Evolutionary conservation across 2,113 vertebrate species (phyloP), one percentile per base, ranked within the genome.

Genomic region (Corythoichthys haematopterus): DNA sequence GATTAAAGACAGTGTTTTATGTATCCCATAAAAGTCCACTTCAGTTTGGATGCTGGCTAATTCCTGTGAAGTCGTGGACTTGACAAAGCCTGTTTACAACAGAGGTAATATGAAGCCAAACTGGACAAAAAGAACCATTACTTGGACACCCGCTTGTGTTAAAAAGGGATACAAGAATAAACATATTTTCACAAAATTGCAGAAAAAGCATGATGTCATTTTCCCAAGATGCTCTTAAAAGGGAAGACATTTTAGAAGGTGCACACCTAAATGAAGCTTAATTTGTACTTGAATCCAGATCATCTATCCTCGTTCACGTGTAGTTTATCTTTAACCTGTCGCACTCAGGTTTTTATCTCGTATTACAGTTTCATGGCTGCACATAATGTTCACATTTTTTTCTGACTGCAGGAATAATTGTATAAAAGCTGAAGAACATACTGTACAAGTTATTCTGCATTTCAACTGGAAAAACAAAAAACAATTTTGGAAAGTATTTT

Each of bases 121-220:
- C 65, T 50, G 68, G 69, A 64, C 72, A 72, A 81, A 67, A 81
- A 80, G 71, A 76, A 64, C 50, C 46, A 47, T 77, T 82, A 82
- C 75, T 80, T 67, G 71, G 73, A 5, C 40, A 43, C 6, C 66
- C 76, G 77, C 73, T 79, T 76, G 85, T 75, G 61, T 67, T 55
- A 65, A 77, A 9, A 20, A n/a, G 53, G 11, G 53, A 1, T 13
- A 11, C 55, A 13, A 38, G 81, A 88, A 87, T 77, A 75, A 75
- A 81, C 71, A 72, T 70, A 77, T 73, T 75, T 84, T 85, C 69
- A 65, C 73, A 43, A 43, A 43, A 43, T 65, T 68, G 70, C 65
- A 68, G 68, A 82, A 78, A 79, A 70, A 68, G 40, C 43, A 68
- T 85, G 77, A 88, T 80, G 79, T 85, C 84, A 88, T 88, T 65